phyloP scores from a whole-genome alignment of 2,113 vertebrate genomes.

The Nothobranchius kuhntae region DNA sequence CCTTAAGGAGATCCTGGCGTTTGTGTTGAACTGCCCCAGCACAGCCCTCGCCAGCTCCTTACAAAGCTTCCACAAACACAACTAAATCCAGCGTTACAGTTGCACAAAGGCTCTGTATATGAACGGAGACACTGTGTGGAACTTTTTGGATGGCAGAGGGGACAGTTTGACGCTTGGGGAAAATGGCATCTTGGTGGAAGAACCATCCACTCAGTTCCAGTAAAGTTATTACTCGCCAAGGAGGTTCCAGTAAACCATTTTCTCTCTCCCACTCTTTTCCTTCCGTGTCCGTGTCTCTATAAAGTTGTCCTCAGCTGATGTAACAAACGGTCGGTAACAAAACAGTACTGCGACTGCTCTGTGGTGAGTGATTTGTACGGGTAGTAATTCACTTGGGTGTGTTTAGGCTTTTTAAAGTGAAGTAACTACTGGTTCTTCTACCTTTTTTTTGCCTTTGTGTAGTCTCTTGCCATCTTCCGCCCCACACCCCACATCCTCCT shows the following conservation, averaged over 20 bases:
- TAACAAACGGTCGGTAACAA: slow-evolving; percentile 68
- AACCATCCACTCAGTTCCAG: slow-evolving; percentile 62
- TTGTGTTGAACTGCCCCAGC: slow-evolving; percentile 47
- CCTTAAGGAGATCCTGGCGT: slow-evolving; percentile 41
- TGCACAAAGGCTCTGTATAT: slow-evolving; percentile 25
- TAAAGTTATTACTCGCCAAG: slow-evolving; percentile 55
- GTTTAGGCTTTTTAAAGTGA: slow-evolving; percentile 65
- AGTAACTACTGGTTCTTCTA: slow-evolving; percentile 72
- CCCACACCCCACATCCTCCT: slow-evolving; percentile 31
- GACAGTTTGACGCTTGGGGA: slow-evolving; percentile 22
- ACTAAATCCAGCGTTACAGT: slow-evolving; percentile 47
- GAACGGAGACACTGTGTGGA: slow-evolving; percentile 27
- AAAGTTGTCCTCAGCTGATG: slow-evolving; percentile 58
- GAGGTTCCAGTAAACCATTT: slow-evolving; percentile 66
- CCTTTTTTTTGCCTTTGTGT: slow-evolving; percentile 57
- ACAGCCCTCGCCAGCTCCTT: slow-evolving; percentile 55
- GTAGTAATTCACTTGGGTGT: slow-evolving; percentile 81
- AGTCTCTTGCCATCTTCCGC: slow-evolving; percentile 1
- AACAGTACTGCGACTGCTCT: slow-evolving; percentile 57
- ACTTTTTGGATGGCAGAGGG: slow-evolving; percentile 31
- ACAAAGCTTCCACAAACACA: slow-evolving; percentile 50
- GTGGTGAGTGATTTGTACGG: slow-evolving; percentile 72
- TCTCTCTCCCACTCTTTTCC: slow-evolving; percentile 29
- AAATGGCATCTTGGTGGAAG: slow-evolving; percentile 26
- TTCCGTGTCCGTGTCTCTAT: slow-evolving; percentile 29